Evolutionary conservation across 2,888 invertebrate genomes (phyloP).

Genomic region (Acronicta psi): DNA sequence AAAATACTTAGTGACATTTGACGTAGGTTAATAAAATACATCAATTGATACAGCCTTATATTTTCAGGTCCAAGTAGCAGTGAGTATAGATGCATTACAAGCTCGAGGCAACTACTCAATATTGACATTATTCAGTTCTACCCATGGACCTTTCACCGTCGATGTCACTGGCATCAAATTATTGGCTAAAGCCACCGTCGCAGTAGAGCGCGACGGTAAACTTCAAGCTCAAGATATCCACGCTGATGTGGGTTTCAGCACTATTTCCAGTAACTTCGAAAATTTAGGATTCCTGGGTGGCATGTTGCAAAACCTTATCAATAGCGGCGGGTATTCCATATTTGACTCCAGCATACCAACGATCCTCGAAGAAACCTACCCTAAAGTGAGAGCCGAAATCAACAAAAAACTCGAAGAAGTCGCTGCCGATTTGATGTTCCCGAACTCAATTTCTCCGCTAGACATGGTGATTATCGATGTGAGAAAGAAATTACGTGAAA

Average conservation of each 20-base stretch:
- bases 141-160: constrained; percentile 93
- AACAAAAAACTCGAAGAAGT: constrained; percentile 92
- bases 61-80: constrained; percentile 91
- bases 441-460: constrained; percentile 95
- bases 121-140: constrained; percentile 91
- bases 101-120: constrained; percentile 94
- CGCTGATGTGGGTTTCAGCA: constrained; percentile 93
- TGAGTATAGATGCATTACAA: constrained; percentile 91
- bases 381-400: constrained; percentile 92
- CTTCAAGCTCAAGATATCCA: constrained; percentile 93
- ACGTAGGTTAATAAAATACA: no score
- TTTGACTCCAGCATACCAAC: constrained; percentile 96
- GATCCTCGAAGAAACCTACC: constrained; percentile 93
- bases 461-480: constrained; percentile 94
- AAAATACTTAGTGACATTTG: no score
- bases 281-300: constrained; percentile 94
- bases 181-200: constrained; percentile 91
- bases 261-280: constrained; percentile 94
- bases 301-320: constrained; percentile 92
- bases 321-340: constrained; percentile 93
- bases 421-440: constrained; percentile 91
- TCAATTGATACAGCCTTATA: neutral
- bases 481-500: constrained; percentile 90
- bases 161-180: constrained; percentile 92
- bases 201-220: constrained; percentile 92